Base-by-base conservation (phyloP, 2,797 vertebrate genomes). In the Vireo griseus region DNA sequence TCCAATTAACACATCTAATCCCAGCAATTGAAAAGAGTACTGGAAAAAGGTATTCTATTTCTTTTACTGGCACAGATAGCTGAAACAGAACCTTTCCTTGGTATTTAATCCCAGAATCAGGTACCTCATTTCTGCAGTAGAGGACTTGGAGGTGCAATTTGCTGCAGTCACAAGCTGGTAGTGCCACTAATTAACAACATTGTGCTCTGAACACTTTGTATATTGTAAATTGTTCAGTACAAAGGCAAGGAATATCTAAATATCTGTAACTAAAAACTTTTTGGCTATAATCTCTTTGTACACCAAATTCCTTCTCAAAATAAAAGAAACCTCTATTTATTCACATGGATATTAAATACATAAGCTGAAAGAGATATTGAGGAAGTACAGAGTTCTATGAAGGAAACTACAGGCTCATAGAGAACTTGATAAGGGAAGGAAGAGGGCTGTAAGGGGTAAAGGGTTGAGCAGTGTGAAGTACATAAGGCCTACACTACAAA, bases 11-110 rank as follows among this genome's bases (percentile, higher is more conserved):
- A 59, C 13, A 7, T 67, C 15, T 75, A 44, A 59, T 51, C 5
- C 68, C 21, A 90, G 8, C 7, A 78, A 47, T 4, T 67, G 6
- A 44, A 65, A 81, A 89, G 6, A 57, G 47, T 80, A 14, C 21
- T 58, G 12, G 14, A 51, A 57, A 73, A 12, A 11, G 18, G 3
- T 4, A 2, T 57, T 62, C 2, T 63, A 1, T 65, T 78, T 61
- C 15, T 54, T 35, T 88, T 10, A 2, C 28, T 86, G 28, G 4
- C 26, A 52, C 0, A 0, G 33, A n/a, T 16, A 3, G 0, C 29
- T 72, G 26, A 75, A 86, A 61, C 10, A 3, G 5, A 68, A 33
- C 7, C 3, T 65, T 50, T 68, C 13, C 22, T 55, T 61, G 5
- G 3, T 58, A 4, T 21, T 86, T 58, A 59, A 33, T 16, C 7